Base-by-base conservation (phyloP, 1,140 invertebrate genomes). In the Caenorhabditis brenneri region DNA sequence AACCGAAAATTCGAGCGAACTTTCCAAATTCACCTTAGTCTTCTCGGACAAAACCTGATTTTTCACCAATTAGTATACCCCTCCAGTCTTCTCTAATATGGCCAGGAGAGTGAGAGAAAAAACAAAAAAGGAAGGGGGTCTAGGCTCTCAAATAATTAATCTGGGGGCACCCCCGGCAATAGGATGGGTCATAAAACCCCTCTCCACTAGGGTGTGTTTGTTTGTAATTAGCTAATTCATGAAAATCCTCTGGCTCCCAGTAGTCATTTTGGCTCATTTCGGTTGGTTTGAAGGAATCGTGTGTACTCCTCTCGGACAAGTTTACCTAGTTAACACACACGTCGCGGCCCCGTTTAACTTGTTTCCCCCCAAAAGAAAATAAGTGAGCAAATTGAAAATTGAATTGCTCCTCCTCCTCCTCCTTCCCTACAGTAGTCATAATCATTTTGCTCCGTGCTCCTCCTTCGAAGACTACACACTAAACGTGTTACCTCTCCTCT, bases 371-470 rank as follows among this genome's bases (percentile, higher is more conserved):
- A n/a, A n/a, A n/a, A n/a, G 39, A 42, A 42, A 42, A 6, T 42
- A 12, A 42, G 12, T 42, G 3, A 3, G 10, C 6, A 27, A 27
- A 22, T 2, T 24, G 10, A 7, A 24, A 42, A 74, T 65, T 65
- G 31, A 65, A 65, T 65, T 65, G 60, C 12, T 6, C 9, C 10
- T 7, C 51, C 19, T 10, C 1, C 29, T 19, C 36, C 9, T 29
- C 60, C 27, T 24, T 24, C 24, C n/a, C 60, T 82, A 74, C 55
- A 65, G 60, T 82, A 82, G 60, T 82, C 81, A 51, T 65, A 74
- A 74, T 74, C 65, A 74, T 74, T 74, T 74, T 74, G 65, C 31
- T 33, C 58, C 1, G 12, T 16, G 10, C 58, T 22, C 10, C 58
- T 58, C 6, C 10, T 65, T 58, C 53, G 29, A 65, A 27, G 22